Evolutionary conservation across 2,113 vertebrate genomes (phyloP), one percentile per base, ranked within the genome.

Genomic region (Albula goreensis): DNA sequence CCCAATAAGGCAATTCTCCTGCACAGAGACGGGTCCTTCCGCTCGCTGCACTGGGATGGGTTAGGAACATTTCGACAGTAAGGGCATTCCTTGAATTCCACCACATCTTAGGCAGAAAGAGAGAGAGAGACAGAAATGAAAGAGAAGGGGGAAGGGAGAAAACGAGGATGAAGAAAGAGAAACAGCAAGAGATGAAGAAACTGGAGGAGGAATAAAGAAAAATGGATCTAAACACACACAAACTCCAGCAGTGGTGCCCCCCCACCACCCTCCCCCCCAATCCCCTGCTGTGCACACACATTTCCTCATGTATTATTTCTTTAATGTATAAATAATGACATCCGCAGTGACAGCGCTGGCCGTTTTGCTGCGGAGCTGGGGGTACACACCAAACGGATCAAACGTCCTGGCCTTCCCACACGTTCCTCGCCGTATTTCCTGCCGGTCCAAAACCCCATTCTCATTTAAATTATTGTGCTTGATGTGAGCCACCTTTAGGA

Each of bases 261-360:
- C 66, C 19, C 5, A 10, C 66, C 19, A 1, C 3, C 66, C 19
- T n/a, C 63, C 0, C 53, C 12, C 12, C 12, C 53, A 9, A 9
- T 12, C 12, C 53, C 53, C 6, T 56, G 31, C 31, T 41, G 57
- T 60, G 22, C 60, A 63, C 17, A 63, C 60, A 63, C 17, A 63
- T 17, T 50, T 49, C 63, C 53, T 81, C 50, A 66, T 70, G 31
- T 31, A 31, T 81, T 81, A 25, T 78, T 52, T 60, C 31, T 50
- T 48, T 85, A 63, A 85, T 85, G 53, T 81, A 70, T 66, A 86
- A 86, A 86, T 63, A 9, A 85, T 60, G 84, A 63, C 84, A 80
- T 57, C 41, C 52, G 77, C 63, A 78, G n/a, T 41, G 13, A n/a
- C 63, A 25, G 60, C 50, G 60, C 48, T 84, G 78, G 49, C 48